Conservation (phyloP, 2,888 invertebrate species). For the Spodoptera picta region DNA sequence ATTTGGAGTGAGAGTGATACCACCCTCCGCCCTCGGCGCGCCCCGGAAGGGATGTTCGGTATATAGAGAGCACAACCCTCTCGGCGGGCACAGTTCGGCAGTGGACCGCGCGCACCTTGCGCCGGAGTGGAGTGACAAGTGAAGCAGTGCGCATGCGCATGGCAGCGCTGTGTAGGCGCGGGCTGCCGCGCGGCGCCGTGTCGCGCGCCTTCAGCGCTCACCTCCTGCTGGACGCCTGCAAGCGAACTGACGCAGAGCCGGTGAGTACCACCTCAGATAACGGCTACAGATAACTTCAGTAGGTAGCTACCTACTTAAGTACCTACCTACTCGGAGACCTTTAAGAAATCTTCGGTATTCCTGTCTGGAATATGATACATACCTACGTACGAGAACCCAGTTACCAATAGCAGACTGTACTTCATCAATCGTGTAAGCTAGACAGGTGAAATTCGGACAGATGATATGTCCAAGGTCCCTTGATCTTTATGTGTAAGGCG, state of each 20-base stretch:
- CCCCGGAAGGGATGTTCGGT: slow-evolving; percentile 20
- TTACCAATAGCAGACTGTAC: too few species aligned
- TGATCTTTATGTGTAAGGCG: too few species aligned
- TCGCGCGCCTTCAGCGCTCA: slow-evolving; percentile 64
- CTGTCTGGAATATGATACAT: too few species aligned
- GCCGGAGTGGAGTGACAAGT: slow-evolving; percentile 11
- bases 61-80: slow-evolving; percentile 44
- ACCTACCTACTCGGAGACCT: too few species aligned
- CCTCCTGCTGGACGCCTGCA: slow-evolving; percentile 65
- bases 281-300: too few species aligned
- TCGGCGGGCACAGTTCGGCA: slow-evolving; percentile 23
- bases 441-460: too few species aligned
- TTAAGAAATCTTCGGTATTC: too few species aligned
- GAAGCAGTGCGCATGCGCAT: slow-evolving; percentile 1
- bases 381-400: too few species aligned
- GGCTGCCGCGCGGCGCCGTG: slow-evolving; percentile 65
- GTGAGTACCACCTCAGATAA: slow-evolving; percentile 34
- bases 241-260: slow-evolving; percentile 27
- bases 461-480: too few species aligned
- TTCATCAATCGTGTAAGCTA: too few species aligned
- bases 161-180: slow-evolving; percentile 64
- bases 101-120: slow-evolving; percentile 26
- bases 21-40: slow-evolving; percentile 55
- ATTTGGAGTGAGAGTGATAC: slow-evolving; percentile 55
- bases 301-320: too few species aligned